Evolutionary conservation across 2,888 invertebrate genomes (phyloP).

Genomic region (Crepidodera aurea): DNA sequence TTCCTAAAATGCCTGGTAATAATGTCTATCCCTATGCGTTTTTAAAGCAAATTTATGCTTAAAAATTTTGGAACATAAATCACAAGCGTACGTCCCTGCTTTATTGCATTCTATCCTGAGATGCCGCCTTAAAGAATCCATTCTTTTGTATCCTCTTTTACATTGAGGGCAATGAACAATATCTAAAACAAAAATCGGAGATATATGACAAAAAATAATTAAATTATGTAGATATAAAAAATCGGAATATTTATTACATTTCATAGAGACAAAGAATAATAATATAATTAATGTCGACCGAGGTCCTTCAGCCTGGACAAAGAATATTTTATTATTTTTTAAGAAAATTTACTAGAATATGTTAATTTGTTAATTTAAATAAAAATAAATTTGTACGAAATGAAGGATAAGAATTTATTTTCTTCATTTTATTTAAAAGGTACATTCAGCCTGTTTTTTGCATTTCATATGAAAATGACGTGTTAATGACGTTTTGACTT

Average conservation of each 20-base stretch:
- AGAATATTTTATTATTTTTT: too few species aligned
- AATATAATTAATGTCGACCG: too few species aligned
- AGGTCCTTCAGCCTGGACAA: too few species aligned
- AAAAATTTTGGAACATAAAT: slow-evolving; percentile 25
- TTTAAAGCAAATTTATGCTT: slow-evolving; percentile 31
- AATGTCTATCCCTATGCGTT: slow-evolving; percentile 18
- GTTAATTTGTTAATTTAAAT: too few species aligned
- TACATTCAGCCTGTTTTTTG: slow-evolving; percentile 8
- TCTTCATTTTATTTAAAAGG: too few species aligned
- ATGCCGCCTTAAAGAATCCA: slow-evolving; percentile 36
- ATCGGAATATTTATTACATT: too few species aligned
- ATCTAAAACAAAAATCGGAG: slow-evolving; percentile 14
- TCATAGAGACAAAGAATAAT: too few species aligned
- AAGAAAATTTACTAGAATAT: too few species aligned
- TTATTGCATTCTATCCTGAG: slow-evolving; percentile 31
- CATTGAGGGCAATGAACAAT: slow-evolving; percentile 32
- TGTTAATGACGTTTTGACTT: slow-evolving; percentile 3
- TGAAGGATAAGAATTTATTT: too few species aligned
- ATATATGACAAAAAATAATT: too few species aligned
- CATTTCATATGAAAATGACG: slow-evolving; percentile 17
- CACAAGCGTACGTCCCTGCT: slow-evolving; percentile 21
- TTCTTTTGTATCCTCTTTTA: slow-evolving; percentile 31
- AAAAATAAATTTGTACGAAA: too few species aligned
- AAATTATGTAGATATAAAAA: too few species aligned
- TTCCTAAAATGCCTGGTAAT: background rate